Base-by-base conservation (phyloP, 2,113 vertebrate genomes). In the Ammodytes dubius region DNA sequence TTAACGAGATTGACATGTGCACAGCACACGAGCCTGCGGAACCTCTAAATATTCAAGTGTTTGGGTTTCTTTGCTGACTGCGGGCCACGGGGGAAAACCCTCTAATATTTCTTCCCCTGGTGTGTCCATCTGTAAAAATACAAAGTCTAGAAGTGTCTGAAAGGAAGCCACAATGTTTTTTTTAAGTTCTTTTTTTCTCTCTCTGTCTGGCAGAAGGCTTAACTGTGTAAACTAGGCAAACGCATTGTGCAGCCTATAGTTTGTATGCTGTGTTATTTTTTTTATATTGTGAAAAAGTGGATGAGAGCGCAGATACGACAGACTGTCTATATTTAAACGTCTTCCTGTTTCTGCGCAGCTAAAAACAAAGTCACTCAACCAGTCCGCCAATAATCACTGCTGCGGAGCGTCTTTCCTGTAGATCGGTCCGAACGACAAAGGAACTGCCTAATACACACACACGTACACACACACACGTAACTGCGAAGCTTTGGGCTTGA, bases 291-390 rank as follows among this genome's bases (percentile, higher is more conserved):
- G 0, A 15, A 12, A 42, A 7, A 1, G 47, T 17, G 60, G 27
- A 7, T 61, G 76, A 39, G 6, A 39, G 6, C 9, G 15, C 57
- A 80, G 74, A 92, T 94, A 27, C 27, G 94, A 96, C 95, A 95
- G 71, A 85, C 78, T 65, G 17, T 56, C 47, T 56, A 64, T 79
- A 86, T 93, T 88, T 94, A 94, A 95, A 94, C 91, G 95, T 82
- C 88, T 84, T 82, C 72, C 40, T 77, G 27, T 27, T 81, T 60
- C 64, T 61, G 11, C 80, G 27, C 27, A 27, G 27, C 80, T 50
- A 46, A 91, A 92, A 95, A 94, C 93, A 91, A 91, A 70, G 56
- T 46, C 27, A 13, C 9, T 61, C 13, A 42, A 9, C 13, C 61
- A 60, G 81, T 40, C 49, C 5, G 67, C 2, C 71, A 70, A 13